phyloP scores from a whole-genome alignment of 2,113 vertebrate species.

The Catharus minimus region DNA sequence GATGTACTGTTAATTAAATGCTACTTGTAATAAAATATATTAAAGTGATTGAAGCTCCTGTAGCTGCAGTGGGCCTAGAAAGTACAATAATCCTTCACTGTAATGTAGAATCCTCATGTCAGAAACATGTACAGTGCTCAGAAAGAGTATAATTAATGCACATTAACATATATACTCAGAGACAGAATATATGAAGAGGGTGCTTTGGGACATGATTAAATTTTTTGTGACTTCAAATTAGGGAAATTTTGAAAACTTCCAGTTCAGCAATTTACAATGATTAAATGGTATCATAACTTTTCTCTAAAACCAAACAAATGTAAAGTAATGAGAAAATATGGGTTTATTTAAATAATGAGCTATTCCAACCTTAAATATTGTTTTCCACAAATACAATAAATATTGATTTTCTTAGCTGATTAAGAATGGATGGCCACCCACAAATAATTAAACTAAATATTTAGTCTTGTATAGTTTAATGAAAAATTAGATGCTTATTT shows the following conservation, averaged over 20 bases:
- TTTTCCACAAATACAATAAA: slow-evolving; percentile 48
- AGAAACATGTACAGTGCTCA: slow-evolving; percentile 63
- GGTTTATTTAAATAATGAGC: slow-evolving; percentile 24
- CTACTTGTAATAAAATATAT: slow-evolving; percentile 68
- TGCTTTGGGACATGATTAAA: slow-evolving; percentile 60
- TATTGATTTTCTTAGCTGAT: slow-evolving; percentile 40
- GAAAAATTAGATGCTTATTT: slow-evolving; percentile 29
- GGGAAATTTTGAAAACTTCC: slow-evolving; percentile 33
- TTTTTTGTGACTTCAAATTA: slow-evolving; percentile 47
- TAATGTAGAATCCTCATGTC: slow-evolving; percentile 60
- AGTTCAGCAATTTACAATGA: slow-evolving; percentile 27
- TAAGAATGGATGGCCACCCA: slow-evolving; percentile 22
- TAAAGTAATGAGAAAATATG: slow-evolving; percentile 3
- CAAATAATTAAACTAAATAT: slow-evolving; percentile 55
- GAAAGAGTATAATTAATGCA: slow-evolving; percentile 71
- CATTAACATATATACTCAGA: slow-evolving; percentile 70
- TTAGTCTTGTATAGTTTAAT: background rate
- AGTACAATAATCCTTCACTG: slow-evolving; percentile 71
- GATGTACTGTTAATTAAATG: slow-evolving; percentile 72
- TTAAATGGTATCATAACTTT: slow-evolving; percentile 20
- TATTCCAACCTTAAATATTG: slow-evolving; percentile 20
- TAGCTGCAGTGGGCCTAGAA: slow-evolving; percentile 61
- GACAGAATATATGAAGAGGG: slow-evolving; percentile 29
- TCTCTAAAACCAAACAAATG: background rate
- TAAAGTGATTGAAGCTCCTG: slow-evolving; percentile 65